phyloP scores from a whole-genome alignment of 2,888 invertebrate genomes.

The Papilio gigon region DNA sequence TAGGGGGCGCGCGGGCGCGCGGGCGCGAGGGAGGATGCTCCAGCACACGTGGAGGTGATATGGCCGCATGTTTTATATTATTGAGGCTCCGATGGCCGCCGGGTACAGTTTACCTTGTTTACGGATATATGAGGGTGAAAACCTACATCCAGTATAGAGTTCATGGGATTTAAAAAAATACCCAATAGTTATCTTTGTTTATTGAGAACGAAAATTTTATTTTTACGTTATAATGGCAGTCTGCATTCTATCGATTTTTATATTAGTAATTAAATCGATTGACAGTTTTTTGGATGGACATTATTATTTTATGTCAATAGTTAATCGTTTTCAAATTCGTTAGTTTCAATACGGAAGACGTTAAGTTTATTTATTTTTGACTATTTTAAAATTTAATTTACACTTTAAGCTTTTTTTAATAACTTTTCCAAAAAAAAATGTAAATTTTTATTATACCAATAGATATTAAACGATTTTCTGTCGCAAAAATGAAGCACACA shows the following conservation, averaged over 20 bases:
- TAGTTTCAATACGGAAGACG: neutral
- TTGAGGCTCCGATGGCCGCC: constrained; percentile 67
- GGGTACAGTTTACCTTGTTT: constrained; percentile 70
- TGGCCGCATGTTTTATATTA: constrained; percentile 77
- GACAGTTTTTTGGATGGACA: neutral
- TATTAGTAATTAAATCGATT: neutral
- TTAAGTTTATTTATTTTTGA: constrained; percentile 6
- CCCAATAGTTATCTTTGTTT: neutral
- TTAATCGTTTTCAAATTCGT: neutral
- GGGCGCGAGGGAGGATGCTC: constrained; percentile 57
- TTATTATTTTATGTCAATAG: constrained; percentile 14
- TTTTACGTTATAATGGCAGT: neutral
- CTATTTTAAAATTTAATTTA: neutral
- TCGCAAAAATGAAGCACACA: constrained; percentile 15
- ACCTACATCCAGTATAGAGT: constrained; percentile 50
- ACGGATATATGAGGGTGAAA: constrained; percentile 56
- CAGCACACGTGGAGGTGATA: constrained; percentile 64
- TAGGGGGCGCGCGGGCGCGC: constrained; percentile 51
- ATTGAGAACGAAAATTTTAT: neutral
- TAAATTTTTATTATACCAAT: constrained; percentile 3
- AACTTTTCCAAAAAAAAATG: neutral
- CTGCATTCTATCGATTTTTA: neutral
- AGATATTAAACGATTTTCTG: neutral
- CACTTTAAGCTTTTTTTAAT: constrained; percentile 10
- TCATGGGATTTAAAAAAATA: constrained; percentile 37